Evolutionary conservation across 2,797 vertebrate species (phyloP).

Genomic region (Phataginus tetradactyla): DNA sequence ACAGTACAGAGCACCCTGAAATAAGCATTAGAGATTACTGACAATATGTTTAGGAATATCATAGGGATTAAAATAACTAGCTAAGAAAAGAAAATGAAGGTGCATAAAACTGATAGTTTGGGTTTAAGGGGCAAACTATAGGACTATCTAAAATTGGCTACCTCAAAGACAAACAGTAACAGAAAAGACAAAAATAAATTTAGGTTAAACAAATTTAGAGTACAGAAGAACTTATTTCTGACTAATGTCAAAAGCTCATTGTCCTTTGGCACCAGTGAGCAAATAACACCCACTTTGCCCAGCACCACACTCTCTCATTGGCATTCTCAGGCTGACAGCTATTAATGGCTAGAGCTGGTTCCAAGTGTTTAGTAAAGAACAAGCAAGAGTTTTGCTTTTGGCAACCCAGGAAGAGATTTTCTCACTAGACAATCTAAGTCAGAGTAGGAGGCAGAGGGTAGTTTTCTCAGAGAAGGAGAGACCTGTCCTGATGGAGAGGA

Average conservation of each 20-base stretch:
- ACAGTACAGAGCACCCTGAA: not conserved
- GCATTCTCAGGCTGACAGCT: not conserved
- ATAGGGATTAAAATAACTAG: conserved; percentile 26
- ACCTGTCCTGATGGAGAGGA: not conserved
- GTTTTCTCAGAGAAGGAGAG: not conserved
- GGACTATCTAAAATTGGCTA: conserved; percentile 33
- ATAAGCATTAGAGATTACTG: conserved; percentile 1
- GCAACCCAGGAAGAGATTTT: not conserved
- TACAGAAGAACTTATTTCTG: conserved; percentile 9
- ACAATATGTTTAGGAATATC: conserved; percentile 21
- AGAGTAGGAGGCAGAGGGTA: not conserved
- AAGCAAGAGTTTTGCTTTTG: conserved; percentile 21
- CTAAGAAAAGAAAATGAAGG: conserved; percentile 47
- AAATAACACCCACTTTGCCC: not conserved
- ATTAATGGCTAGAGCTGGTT: not conserved
- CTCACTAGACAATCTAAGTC: not conserved
- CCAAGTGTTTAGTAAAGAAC: not conserved
- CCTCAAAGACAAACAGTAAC: conserved; percentile 23
- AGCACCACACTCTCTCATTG: not conserved
- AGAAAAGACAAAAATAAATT: conserved; percentile 51
- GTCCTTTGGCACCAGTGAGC: not conserved
- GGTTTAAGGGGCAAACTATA: conserved; percentile 45
- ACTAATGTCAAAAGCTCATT: conserved; percentile 39
- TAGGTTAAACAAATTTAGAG: conserved; percentile 42
- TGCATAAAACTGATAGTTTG: not conserved